These are phyloP conservation scores for Uloborus diversus DNA, from an alignment of 1,140 invertebrate species.

Conservation along the genomic window DNA sequence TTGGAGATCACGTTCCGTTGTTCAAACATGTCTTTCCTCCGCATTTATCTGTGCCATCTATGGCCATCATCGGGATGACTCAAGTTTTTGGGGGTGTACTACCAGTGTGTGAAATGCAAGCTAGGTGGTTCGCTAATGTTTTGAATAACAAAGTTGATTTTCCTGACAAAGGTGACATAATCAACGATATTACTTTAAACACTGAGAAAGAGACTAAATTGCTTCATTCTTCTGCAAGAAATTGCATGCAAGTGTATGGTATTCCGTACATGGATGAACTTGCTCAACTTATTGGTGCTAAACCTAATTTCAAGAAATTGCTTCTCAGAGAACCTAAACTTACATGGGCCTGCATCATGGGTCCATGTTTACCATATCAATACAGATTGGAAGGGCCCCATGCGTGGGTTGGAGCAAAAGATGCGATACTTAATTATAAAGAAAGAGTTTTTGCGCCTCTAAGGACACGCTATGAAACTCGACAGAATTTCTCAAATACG, in stretches of 20 bases:
- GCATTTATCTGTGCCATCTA: slow-evolving; percentile 59
- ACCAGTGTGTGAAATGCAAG: slow-evolving; percentile 68
- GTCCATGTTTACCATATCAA: slow-evolving; percentile 67
- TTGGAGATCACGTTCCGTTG: slow-evolving; percentile 66
- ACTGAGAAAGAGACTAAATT: slow-evolving; percentile 39
- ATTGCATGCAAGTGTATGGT: slow-evolving; percentile 66
- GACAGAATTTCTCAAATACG: slow-evolving; percentile 6
- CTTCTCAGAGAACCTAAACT: slow-evolving; percentile 63
- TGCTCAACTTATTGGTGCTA: slow-evolving; percentile 66
- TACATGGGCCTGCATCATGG: slow-evolving; percentile 63
- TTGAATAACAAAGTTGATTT: slow-evolving; percentile 58
- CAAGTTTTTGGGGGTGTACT: slow-evolving; percentile 69
- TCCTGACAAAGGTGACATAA: slow-evolving; percentile 62
- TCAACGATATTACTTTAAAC: slow-evolving; percentile 64
- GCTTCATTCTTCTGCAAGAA: slow-evolving; percentile 62
- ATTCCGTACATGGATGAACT: slow-evolving; percentile 68
- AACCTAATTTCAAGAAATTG: slow-evolving; percentile 64
- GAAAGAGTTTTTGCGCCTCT: slow-evolving; percentile 56
- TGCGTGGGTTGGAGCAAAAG: slow-evolving; percentile 66
- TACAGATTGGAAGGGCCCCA: slow-evolving; percentile 67
- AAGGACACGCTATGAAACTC: slow-evolving; percentile 55
- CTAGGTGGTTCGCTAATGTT: slow-evolving; percentile 58
- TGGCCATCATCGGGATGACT: slow-evolving; percentile 69
- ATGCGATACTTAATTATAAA: slow-evolving; percentile 63
- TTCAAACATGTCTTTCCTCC: slow-evolving; percentile 67